phyloP scores from a whole-genome alignment of 2,888 invertebrate genomes.

The Eulithis prunata region DNA sequence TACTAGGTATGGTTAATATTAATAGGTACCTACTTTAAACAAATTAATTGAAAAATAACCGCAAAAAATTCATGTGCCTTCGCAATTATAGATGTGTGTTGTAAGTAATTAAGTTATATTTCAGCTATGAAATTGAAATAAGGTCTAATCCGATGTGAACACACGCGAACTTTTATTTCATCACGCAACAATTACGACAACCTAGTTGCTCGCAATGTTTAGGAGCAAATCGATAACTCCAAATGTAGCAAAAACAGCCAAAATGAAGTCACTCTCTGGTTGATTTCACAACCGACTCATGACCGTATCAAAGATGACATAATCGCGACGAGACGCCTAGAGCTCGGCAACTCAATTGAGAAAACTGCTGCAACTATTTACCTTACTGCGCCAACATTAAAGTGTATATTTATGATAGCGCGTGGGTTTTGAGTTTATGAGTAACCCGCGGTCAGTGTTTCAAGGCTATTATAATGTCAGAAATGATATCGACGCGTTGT shows the following conservation, averaged over 20 bases:
- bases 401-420: conserved; percentile 41
- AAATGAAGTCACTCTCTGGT: conserved; percentile 59
- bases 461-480: conserved; percentile 68
- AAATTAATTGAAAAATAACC: conserved; percentile 1
- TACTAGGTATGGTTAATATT: not conserved
- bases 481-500: conserved; percentile 52
- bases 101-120: conserved; percentile 47
- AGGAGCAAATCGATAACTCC: conserved; percentile 36
- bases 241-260: conserved; percentile 36
- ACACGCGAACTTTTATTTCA: conserved; percentile 47
- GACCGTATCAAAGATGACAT: conserved; percentile 55
- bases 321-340: conserved; percentile 42
- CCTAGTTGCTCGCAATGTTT: conserved; percentile 38
- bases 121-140: conserved; percentile 51
- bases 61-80: conserved; percentile 23
- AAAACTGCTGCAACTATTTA: conserved; percentile 52
- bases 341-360: conserved; percentile 41
- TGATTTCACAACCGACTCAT: conserved; percentile 54
- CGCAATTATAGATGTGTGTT: conserved; percentile 34
- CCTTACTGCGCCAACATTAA: conserved; percentile 39
- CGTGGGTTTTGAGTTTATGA: conserved; percentile 39
- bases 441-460: conserved; percentile 56
- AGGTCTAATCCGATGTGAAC: conserved; percentile 50
- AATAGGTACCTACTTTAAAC: not conserved
- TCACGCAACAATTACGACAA: conserved; percentile 48